A percentile compares a stretch with the other conserved stretches of the same genome.
Evolutionary conservation across 2,113 vertebrate species (phyloP).

Genomic region (Catharus minimus): DNA sequence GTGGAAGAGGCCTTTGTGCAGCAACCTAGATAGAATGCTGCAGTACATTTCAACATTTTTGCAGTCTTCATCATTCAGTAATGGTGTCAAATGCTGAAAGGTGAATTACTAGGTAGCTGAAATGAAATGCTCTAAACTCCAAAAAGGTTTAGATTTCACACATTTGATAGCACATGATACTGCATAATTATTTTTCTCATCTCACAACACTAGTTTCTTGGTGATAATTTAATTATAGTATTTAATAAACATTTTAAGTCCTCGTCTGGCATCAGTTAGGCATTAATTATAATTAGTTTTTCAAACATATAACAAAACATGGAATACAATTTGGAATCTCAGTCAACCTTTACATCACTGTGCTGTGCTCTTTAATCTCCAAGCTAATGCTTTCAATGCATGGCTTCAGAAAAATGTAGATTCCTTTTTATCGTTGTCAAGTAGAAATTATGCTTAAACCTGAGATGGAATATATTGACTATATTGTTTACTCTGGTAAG

Average conservation of each 20-base stretch:
- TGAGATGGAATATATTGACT: background rate
- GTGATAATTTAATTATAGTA: background rate
- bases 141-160: background rate
- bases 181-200: background rate
- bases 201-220: background rate
- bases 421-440: background rate
- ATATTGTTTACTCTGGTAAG: background rate
- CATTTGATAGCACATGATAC: background rate
- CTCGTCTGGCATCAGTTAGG: background rate
- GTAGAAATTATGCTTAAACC: background rate
- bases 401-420: background rate
- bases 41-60: background rate
- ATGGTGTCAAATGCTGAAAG: background rate
- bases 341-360: slow-evolving; percentile 27
- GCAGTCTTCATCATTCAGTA: background rate
- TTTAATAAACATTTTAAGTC: background rate
- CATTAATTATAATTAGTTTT: slow-evolving; percentile 8
- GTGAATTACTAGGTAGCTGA: background rate
- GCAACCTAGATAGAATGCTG: background rate
- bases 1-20: background rate
- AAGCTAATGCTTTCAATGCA: background rate
- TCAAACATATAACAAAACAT: background rate
- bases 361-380: background rate
- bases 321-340: slow-evolving; percentile 14
- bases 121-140: background rate